Base-by-base conservation (phyloP, 2,888 invertebrate species). In the Saturnia pavonia region DNA sequence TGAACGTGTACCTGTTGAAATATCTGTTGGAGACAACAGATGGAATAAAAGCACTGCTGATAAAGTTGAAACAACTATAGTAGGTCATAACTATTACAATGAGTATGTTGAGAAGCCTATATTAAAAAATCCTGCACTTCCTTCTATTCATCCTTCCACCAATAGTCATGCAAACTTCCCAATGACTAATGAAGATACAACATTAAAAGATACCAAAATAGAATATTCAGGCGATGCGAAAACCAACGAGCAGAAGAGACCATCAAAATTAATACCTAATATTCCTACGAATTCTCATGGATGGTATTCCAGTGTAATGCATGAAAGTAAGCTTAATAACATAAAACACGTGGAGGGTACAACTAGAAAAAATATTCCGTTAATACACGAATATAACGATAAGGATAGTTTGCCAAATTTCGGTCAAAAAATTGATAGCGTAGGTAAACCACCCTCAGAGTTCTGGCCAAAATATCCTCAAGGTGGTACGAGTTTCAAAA, bases 91-190 rank as follows among this genome's bases (percentile, higher is more conserved):
- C 34, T 80, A 82, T 73, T 72, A 78, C 69, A 77, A 74, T 54
- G 72, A 80, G 22, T 75, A 80, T 51, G 76, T 74, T 73, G 79
- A 77, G 68, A 75, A 67, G 40, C 78, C 76, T 25, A 12, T 69
- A 45, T 65, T 69, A 40, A 72, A 72, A 25, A 70, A 81, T 43
- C 71, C 77, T 42, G 68, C 73, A 11, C 75, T 67, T 70, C 78
- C 82, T 2, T 75, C 84, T 27, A 72, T 85, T 71, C 71, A 79
- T 22, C 79, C 85, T 22, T 88, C 90, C 68, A 63, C 84, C 16
- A 94, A 94, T 71, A 94, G 94, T 78, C 94, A 94, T 74, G 94
- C 94, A 0, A 94, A 94, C 79, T 94, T 94, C 82, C 94, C 94
- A 1, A 90, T 92, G 88, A 84, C 87, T 22, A 90, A 90, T 75